Base-by-base conservation (phyloP, 2,113 vertebrate genomes). In the Eclectus roratus region DNA sequence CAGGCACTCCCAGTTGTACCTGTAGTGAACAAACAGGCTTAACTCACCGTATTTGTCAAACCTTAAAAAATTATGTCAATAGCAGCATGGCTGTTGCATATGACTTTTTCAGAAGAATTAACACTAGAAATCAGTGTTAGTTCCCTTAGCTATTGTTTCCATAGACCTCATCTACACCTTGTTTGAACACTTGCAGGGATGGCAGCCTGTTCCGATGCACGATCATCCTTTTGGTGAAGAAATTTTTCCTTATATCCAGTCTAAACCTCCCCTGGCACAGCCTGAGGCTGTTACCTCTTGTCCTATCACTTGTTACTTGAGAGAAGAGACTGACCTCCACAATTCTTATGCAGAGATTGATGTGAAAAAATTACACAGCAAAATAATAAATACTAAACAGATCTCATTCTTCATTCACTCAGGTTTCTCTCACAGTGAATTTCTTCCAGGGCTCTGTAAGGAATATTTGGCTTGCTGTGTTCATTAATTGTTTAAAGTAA, bases 1-100 rank as follows among this genome's bases (percentile, higher is more conserved):
- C 61, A 96, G 91, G 68, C 96, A 96, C 96, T 91, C 97, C n/a
- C 52, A 63, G 55, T 94, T 76, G 49, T 95, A 70, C 90, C 74
- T 68, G 24, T 69, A 80, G 29, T 90, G 93, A 96, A 76, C 91
- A 96, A 97, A 96, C 74, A 97, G 43, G 13, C 83, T 93, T 97
- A 89, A 96, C 83, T 97, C 94, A 97, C 72, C 27, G 1, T 46
- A 61, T 91, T 92, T 85, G 77, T 82, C 70, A 86, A 24, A 43
- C 3, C 12, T 93, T 86, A 78, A 85, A 71, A 77, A 71, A 35
- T 14, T 24, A 19, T 82, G 90, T 88, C 76, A 94, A 63, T 44
- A 78, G 80, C 31, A 95, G 79, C 80, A 84, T 68, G 93, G 94
- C 96, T 78, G 85, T 76, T 88, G 52, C 78, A 86, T 29, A 50